A percentile compares a stretch with the other conserved stretches of the same genome.
Conservation (phyloP, 2,888 invertebrate genomes). For the Atrina japonica region DNA sequence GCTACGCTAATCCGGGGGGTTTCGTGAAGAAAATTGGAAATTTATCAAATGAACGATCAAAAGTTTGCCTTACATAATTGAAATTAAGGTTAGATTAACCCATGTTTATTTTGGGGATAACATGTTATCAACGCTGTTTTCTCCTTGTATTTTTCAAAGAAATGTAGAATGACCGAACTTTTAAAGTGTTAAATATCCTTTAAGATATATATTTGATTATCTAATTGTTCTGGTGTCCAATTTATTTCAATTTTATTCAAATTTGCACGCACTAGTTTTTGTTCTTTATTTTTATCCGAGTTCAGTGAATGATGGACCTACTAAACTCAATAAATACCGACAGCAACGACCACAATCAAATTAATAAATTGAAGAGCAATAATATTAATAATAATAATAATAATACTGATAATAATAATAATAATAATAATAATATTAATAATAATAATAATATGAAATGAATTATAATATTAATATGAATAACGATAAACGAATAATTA, state of each 20-base stretch:
- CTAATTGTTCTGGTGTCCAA: too few species aligned
- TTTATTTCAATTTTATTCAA: too few species aligned
- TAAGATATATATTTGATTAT: too few species aligned
- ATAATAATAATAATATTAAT: too few species aligned
- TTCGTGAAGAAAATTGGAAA: conserved; percentile 13
- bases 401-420: too few species aligned
- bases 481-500: not conserved
- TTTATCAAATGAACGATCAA: conserved; percentile 25
- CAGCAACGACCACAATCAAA: not conserved
- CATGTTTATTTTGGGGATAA: conserved; percentile 17
- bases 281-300: too few species aligned
- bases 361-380: not conserved
- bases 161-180: not conserved
- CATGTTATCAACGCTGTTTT: conserved; percentile 19
- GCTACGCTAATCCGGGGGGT: not conserved
- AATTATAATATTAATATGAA: too few species aligned
- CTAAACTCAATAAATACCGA: not conserved
- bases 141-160: conserved; percentile 12
- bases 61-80: conserved; percentile 21
- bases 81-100: conserved; percentile 17
- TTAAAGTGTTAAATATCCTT: too few species aligned
- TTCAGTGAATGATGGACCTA: too few species aligned
- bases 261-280: too few species aligned
- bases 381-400: too few species aligned
- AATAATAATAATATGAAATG: too few species aligned